Evolutionary conservation across 1,140 invertebrate genomes (phyloP).

Genomic region (Drosophila trapezifrons): DNA sequence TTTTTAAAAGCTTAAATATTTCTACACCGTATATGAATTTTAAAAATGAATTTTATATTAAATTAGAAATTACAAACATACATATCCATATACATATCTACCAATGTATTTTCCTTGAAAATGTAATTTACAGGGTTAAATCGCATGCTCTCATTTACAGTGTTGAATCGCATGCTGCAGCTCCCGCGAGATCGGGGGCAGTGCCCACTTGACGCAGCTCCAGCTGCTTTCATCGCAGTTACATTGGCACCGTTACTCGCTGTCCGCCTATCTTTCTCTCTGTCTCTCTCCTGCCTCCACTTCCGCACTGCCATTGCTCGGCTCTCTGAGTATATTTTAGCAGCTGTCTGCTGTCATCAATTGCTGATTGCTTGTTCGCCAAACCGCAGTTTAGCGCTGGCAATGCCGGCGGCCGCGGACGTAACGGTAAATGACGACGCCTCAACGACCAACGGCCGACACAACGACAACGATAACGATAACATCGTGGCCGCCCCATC

Average conservation of each 20-base stretch:
- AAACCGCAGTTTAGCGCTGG: slow-evolving; percentile 76
- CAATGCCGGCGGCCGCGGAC: slow-evolving; percentile 76
- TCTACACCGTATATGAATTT: not conserved
- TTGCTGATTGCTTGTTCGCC: slow-evolving; percentile 78
- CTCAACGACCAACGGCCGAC: slow-evolving; percentile 14
- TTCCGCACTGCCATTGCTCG: slow-evolving; percentile 4
- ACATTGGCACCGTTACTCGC: slow-evolving; percentile 31
- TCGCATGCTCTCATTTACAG: too few species aligned
- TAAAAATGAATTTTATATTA: not conserved
- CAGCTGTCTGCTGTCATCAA: slow-evolving; percentile 28
- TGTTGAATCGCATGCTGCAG: not conserved
- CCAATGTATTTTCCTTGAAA: too few species aligned
- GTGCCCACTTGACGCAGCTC: slow-evolving; percentile 17
- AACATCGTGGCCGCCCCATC: slow-evolving; percentile 56
- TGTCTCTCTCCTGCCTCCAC: not conserved
- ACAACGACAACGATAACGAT: slow-evolving; percentile 43
- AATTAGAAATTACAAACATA: not conserved
- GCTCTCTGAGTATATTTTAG: not conserved
- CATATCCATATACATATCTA: too few species aligned
- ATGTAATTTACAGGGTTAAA: slow-evolving; percentile 11
- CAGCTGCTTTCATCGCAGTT: slow-evolving; percentile 21
- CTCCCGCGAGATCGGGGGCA: slow-evolving; percentile 26
- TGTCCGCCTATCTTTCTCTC: slow-evolving; percentile 11
- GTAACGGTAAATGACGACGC: slow-evolving; percentile 64
- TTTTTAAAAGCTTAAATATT: not conserved